Evolutionary conservation across 2,113 vertebrate genomes (phyloP).

Genomic region (Epinephelus moara): DNA sequence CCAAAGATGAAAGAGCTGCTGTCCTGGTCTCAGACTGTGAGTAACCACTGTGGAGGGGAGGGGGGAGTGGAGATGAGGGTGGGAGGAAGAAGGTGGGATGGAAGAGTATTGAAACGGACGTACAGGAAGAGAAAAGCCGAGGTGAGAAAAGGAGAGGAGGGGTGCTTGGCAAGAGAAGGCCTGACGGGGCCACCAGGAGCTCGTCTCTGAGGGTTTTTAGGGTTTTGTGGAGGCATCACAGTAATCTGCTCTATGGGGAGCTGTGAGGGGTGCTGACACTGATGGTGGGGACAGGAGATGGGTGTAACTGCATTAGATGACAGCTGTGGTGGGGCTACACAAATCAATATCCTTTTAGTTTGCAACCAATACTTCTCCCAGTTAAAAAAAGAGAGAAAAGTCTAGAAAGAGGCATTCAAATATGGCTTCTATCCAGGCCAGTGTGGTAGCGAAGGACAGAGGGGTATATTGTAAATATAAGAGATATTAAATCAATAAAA

Average conservation of each 20-base stretch:
- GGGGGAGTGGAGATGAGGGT: not conserved
- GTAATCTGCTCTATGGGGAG: constrained; percentile 12
- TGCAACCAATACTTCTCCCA: constrained; percentile 45
- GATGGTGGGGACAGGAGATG: constrained; percentile 14
- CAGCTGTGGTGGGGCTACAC: constrained; percentile 34
- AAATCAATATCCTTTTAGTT: constrained; percentile 66
- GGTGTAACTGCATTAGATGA: constrained; percentile 34
- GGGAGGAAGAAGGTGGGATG: not conserved
- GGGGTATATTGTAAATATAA: not conserved
- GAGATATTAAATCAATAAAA: constrained; percentile 15
- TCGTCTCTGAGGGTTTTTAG: not conserved
- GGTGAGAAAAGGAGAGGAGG: constrained; percentile 2
- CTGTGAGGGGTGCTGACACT: not conserved
- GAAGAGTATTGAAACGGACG: not conserved
- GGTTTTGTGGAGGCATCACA: constrained; percentile 11
- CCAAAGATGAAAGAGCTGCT: constrained; percentile 58
- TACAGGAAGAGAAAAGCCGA: constrained; percentile 7
- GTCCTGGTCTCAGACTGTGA: constrained; percentile 39
- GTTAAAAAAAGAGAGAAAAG: constrained; percentile 12
- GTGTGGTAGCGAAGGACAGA: not conserved
- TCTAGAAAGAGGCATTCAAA: not conserved
- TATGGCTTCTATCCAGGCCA: constrained; percentile 5
- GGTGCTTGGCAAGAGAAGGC: not conserved
- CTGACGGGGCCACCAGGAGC: not conserved
- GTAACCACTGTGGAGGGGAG: constrained; percentile 8